Percentiles rank a stretch among this genome's conserved stretches.
phyloP scores from a whole-genome alignment of 1,140 invertebrate genomes.

The Zaprionus ornatus region DNA sequence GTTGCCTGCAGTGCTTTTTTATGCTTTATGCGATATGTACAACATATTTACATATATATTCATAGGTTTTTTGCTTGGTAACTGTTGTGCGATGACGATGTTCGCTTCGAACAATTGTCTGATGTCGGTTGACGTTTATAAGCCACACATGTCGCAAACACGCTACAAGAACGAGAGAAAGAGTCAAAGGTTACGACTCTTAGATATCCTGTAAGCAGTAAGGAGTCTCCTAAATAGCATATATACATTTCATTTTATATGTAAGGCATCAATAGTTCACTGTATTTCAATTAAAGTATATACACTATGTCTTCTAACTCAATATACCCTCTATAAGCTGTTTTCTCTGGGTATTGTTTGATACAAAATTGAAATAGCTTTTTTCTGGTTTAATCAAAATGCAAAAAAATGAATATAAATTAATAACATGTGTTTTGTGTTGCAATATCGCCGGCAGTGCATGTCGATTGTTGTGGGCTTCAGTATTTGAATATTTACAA shows the following conservation, averaged over 20 bases:
- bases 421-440: conserved; percentile 7
- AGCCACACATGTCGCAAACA: conserved; percentile 24
- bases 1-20: neutral
- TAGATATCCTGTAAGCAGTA: neutral
- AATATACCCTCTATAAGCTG: neutral
- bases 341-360: neutral
- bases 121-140: conserved; percentile 18
- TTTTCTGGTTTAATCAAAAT: neutral
- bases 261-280: neutral
- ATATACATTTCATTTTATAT: no score
- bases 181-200: neutral
- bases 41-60: conserved; percentile 2
- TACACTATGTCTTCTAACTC: neutral
- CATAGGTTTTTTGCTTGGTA: neutral
- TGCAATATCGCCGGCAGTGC: neutral
- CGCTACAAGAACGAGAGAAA: neutral
- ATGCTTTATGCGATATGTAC: neutral
- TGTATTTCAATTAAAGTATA: neutral
- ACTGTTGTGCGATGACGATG: conserved; percentile 2
- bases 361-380: neutral
- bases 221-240: neutral
- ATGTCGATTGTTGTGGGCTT: neutral
- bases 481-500: conserved; percentile 1
- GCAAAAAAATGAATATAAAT: conserved; percentile 7
- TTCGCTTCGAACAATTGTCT: conserved; percentile 8